Conservation (phyloP, 1,140 invertebrate species). For the Halyomorpha halys region DNA sequence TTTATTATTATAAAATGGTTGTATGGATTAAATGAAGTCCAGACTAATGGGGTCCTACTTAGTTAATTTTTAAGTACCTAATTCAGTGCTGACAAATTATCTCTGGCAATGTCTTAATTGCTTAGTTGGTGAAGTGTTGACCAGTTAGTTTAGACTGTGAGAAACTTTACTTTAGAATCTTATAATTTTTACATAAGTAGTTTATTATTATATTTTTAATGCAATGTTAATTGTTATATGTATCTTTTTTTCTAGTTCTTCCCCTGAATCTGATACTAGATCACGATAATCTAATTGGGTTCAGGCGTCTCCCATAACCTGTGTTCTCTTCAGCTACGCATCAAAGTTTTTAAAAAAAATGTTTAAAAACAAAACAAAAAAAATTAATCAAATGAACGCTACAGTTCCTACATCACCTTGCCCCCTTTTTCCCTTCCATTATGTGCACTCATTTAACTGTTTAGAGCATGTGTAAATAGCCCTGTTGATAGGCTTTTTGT, state of each 20-base stretch:
- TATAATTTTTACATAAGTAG: not conserved
- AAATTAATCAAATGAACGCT: slow-evolving; percentile 13
- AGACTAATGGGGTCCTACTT: no score
- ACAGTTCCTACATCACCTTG: slow-evolving; percentile 14
- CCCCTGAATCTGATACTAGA: slow-evolving; percentile 19
- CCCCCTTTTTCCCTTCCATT: not conserved
- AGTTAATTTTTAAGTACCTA: no score
- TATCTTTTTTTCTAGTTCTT: slow-evolving; percentile 15
- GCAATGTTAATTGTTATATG: not conserved
- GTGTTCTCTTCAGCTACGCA: not conserved
- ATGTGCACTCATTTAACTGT: not conserved
- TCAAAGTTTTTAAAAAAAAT: no score
- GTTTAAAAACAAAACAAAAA: no score
- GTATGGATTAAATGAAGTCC: no score
- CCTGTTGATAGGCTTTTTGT: slow-evolving; percentile 3
- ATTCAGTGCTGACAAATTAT: no score
- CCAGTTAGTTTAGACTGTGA: no score
- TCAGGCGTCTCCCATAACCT: slow-evolving; percentile 6
- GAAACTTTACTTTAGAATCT: no score
- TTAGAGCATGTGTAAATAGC: not conserved
- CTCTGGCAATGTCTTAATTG: no score
- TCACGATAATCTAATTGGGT: slow-evolving; percentile 24
- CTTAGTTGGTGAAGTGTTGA: no score
- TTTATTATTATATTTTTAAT: slow-evolving; percentile 4
- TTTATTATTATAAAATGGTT: no score